phyloP scores from a whole-genome alignment of 2,113 vertebrate species.

The Calidris pugnax region DNA sequence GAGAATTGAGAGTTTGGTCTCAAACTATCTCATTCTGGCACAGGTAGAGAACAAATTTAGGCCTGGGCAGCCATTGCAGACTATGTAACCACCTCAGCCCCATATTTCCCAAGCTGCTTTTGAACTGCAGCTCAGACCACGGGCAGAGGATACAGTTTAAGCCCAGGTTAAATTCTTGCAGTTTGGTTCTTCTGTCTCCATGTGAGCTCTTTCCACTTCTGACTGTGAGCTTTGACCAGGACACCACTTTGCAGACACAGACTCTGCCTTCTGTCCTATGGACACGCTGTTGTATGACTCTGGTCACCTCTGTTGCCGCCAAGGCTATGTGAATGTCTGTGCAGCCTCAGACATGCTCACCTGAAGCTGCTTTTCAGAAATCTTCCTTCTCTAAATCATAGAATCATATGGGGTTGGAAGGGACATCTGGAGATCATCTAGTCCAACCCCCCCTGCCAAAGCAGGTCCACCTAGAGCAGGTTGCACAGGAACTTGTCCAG shows the following conservation, averaged over 20 bases:
- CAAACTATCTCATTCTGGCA: not conserved
- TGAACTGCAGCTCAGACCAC: not conserved
- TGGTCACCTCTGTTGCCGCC: not conserved
- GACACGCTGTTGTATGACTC: not conserved
- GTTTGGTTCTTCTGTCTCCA: rapidly evolving
- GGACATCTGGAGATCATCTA: too few species aligned
- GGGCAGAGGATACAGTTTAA: not conserved
- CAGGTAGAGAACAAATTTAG: not conserved
- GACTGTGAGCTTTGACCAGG: not conserved
- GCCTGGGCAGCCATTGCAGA: not conserved
- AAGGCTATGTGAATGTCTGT: not conserved
- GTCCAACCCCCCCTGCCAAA: too few species aligned
- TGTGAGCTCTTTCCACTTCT: not conserved
- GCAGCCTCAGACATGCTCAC: not conserved
- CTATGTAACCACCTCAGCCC: not conserved
- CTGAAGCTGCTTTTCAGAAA: not conserved
- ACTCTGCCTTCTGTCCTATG: not conserved
- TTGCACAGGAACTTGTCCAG: too few species aligned
- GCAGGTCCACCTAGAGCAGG: too few species aligned
- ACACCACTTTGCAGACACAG: not conserved
- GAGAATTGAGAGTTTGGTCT: rapidly evolving
- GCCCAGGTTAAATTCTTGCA: not conserved
- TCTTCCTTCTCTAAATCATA: not conserved
- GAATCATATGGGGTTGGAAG: too few species aligned
- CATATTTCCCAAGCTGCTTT: not conserved